Evolutionary conservation across 1,140 invertebrate species (phyloP).

Genomic region (Solenopsis fugax): DNA sequence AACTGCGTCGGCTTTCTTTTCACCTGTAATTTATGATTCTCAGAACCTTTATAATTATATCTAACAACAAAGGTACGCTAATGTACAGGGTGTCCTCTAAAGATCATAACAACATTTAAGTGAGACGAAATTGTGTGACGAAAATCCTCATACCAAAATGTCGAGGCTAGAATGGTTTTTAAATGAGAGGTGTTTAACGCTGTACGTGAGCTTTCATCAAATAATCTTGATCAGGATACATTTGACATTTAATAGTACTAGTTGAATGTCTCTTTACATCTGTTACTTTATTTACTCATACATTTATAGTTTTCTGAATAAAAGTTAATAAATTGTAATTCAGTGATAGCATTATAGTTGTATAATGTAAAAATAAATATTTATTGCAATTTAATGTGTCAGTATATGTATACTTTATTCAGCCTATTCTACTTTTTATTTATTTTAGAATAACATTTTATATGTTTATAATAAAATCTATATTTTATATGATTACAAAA

Average conservation of each 20-base stretch:
- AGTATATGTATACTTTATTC: too few relatives aligned
- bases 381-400: not conserved
- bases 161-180: too few relatives aligned
- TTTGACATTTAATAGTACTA: too few relatives aligned
- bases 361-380: not conserved
- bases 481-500: slow-evolving; percentile 58
- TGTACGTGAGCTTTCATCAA: too few relatives aligned
- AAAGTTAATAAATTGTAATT: not conserved
- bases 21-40: too few relatives aligned
- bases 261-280: too few relatives aligned
- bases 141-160: too few relatives aligned
- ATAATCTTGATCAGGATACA: too few relatives aligned
- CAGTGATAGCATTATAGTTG: not conserved
- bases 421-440: not conserved
- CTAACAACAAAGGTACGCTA: not conserved
- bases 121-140: too few relatives aligned
- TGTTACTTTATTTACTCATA: not conserved
- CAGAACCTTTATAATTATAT: not conserved
- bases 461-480: slow-evolving; percentile 42
- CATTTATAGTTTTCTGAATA: not conserved
- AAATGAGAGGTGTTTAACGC: too few relatives aligned
- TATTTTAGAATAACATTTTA: not conserved
- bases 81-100: not conserved
- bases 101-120: too few relatives aligned
- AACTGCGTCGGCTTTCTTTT: too few relatives aligned